Evolutionary conservation across 2,797 vertebrate genomes (phyloP).

Genomic region (Hipposideros larvatus): DNA sequence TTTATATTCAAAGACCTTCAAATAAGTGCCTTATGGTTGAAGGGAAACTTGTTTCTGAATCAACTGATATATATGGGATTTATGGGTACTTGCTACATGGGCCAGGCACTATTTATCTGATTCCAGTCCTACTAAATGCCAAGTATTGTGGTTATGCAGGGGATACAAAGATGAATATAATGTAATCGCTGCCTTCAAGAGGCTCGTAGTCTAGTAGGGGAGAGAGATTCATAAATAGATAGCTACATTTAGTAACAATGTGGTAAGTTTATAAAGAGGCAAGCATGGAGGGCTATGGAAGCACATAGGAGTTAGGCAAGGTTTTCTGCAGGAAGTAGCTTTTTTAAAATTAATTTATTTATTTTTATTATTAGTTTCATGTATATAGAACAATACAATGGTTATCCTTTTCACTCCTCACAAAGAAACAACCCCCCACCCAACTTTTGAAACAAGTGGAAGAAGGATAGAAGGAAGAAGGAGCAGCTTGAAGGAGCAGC

Average conservation of each 20-base stretch:
- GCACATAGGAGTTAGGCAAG: neutral
- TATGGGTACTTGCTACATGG: neutral
- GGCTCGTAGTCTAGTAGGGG: neutral
- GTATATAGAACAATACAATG: no score
- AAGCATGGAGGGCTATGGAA: neutral
- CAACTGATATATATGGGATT: constrained; percentile 18
- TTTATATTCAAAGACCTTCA: constrained; percentile 55
- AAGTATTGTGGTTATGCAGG: constrained; percentile 7
- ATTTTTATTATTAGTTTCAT: no score
- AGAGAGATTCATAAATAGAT: neutral
- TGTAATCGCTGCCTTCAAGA: neutral
- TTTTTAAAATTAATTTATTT: no score
- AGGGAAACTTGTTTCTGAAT: constrained; percentile 30
- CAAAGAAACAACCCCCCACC: no score
- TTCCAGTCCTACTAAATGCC: constrained; percentile 30
- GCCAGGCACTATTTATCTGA: constrained; percentile 16
- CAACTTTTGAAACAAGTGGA: neutral
- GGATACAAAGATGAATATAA: neutral
- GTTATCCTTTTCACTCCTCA: no score
- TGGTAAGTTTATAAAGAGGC: neutral
- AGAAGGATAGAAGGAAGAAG: neutral
- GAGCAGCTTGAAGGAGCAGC: neutral
- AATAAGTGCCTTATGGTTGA: neutral
- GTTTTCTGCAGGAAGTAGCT: constrained; percentile 29
- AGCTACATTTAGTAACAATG: neutral